phyloP scores from a whole-genome alignment of 2,797 vertebrate species.

The Melanotaenia parkinsoni region DNA sequence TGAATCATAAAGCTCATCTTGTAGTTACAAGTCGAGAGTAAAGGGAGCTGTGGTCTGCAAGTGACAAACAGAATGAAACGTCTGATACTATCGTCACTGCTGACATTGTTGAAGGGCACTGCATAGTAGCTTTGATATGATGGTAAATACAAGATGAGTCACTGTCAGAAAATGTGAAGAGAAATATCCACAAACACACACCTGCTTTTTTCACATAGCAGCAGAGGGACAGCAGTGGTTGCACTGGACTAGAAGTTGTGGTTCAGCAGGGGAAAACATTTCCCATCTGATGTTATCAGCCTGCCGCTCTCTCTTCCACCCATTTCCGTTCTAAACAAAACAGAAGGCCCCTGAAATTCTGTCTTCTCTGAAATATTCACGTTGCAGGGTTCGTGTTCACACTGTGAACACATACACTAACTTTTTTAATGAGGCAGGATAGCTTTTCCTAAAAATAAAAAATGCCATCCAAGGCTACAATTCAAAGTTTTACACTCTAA shows the following conservation, averaged over 20 bases:
- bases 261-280: slow-evolving; percentile 62
- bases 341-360: slow-evolving; percentile 41
- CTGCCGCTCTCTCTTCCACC: slow-evolving; percentile 51
- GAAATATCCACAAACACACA: background rate
- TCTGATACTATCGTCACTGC: background rate
- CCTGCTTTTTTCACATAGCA: slow-evolving; percentile 24
- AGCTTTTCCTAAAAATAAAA: background rate
- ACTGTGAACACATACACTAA: background rate
- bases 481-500: background rate
- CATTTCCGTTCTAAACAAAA: slow-evolving; percentile 73
- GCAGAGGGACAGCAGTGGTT: slow-evolving; percentile 20
- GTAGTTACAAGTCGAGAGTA: slow-evolving; percentile 17
- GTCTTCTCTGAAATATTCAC: background rate
- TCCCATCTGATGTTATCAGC: slow-evolving; percentile 77
- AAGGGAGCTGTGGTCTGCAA: background rate
- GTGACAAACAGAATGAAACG: background rate
- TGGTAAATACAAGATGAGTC: slow-evolving; percentile 25
- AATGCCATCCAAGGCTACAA: background rate
- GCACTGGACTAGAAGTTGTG: slow-evolving; percentile 40
- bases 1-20: slow-evolving; percentile 41
- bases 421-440: too few relatives aligned
- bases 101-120: background rate
- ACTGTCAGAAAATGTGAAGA: slow-evolving; percentile 16
- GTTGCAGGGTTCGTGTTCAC: slow-evolving; percentile 2
- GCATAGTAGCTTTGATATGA: slow-evolving; percentile 14